Evolutionary conservation across 92 coral and sea anemone species (phyloP), one percentile per base, ranked within the genome.

Genomic region (Meandrina meandrites): DNA sequence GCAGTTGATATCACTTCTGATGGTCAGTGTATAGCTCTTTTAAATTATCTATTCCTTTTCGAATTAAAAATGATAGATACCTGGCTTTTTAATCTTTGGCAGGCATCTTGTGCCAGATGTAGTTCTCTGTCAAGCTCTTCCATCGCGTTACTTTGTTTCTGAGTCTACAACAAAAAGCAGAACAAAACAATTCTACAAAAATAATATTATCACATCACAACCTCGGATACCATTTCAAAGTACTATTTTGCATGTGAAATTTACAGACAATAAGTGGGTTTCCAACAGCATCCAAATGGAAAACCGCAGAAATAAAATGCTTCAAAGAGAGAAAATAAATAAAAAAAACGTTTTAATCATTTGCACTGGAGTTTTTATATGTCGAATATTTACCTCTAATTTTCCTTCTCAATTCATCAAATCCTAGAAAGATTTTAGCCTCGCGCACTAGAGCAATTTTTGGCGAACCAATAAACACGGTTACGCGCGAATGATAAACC

Each of bases 41-140:
- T 48, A 48, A 28, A 24, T 1, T 11, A 24, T 0, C 0, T 34
- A 73, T 37, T 73, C n/a, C 28, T 8, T 32, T 24, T 36, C 3
- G 15, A 74, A 13, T 21, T 21, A n/a, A 60, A 35, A 73, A n/a
- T 1, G 18, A 7, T 50, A 73, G 34, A 24, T 73, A 97, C 99
- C 98, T 97, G 99, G 83, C 90, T 90, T 83, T 97, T 95, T n/a
- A 96, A 93, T 67, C 99, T 89, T 53, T 90, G 94, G 54, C 95
- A 91, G 50, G 99, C 97, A 67, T 97, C 99, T 74, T 96, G 92
- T 1, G 99, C 94, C 68, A 94, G 88, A 53, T 85, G 94, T 51
- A 97, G 82, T 71, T 97, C 99, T 66, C 93, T 36, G 54, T 95
- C 94, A 45, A 92, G 83, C 45, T 95, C 96, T 36, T 97, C 98